phyloP scores from a whole-genome alignment of 1,140 invertebrate genomes.

The Aplysia californica region DNA sequence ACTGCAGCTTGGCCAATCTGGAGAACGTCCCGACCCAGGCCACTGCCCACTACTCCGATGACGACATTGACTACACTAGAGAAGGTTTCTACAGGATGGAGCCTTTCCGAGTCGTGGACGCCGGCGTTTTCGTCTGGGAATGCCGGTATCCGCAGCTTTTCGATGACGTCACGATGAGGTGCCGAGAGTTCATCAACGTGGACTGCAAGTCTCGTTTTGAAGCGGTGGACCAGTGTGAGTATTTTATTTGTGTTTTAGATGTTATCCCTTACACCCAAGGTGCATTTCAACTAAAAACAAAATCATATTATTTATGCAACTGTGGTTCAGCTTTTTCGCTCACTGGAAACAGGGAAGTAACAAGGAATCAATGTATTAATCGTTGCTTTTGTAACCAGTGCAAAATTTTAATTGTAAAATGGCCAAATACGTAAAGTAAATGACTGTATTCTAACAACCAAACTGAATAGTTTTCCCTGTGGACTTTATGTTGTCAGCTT shows the following conservation, averaged over 20 bases:
- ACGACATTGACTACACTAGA: neutral
- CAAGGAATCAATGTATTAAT: neutral
- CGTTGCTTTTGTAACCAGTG: no score
- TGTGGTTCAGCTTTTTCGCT: neutral
- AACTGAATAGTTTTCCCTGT: no score
- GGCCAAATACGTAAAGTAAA: no score
- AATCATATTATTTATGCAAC: neutral
- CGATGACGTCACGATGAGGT: conserved; percentile 34
- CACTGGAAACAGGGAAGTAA: neutral
- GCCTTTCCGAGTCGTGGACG: conserved; percentile 7
- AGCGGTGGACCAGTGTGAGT: conserved; percentile 57
- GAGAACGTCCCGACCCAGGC: no score
- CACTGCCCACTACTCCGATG: no score
- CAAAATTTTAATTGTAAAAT: no score
- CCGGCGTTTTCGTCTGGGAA: conserved; percentile 34
- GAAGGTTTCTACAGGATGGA: neutral
- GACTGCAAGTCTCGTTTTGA: conserved; percentile 44
- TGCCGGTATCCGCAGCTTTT: conserved; percentile 57
- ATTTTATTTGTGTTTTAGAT: neutral
- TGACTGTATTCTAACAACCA: no score
- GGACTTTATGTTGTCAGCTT: no score
- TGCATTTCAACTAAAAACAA: neutral
- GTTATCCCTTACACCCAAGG: neutral
- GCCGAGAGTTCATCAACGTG: conserved; percentile 51
- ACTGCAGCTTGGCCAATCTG: conserved; percentile 36